Base-by-base conservation (phyloP, 2,113 vertebrate species). In the Mola mola region DNA sequence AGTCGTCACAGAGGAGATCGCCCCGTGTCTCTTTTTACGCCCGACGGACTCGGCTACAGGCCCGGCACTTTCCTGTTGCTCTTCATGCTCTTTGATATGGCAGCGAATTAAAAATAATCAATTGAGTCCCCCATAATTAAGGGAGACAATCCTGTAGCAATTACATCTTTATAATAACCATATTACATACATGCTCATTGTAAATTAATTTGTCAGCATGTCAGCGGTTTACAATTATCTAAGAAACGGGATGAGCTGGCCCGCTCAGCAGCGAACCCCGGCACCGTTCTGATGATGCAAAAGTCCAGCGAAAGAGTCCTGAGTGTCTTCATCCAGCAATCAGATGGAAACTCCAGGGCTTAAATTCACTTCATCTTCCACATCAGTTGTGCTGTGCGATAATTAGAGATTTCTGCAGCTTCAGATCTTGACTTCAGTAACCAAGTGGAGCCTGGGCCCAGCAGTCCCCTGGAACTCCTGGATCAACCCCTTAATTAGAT, bases 131-230 rank as follows among this genome's bases (percentile, higher is more conserved):
- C 50, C 28, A 20, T 72, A 76, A 72, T 70, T 68, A 49, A 70
- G 60, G 31, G 29, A n/a, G n/a, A 44, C 4, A 64, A 56, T 63
- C 41, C 41, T 41, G 13, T 42, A 33, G 48, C 66, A 87, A 87
- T 85, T 79, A 83, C 63, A 77, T 80, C 38, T 84, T 75, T 49
- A 82, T 84, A 75, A 87, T 83, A 85, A 85, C 58, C 69, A 76
- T 55, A 78, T 57, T 56, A 63, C 64, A 70, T 63, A 72, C 56
- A 59, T 66, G 60, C 13, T 58, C 42, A 64, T 77, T 63, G 74
- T 24, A 64, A 71, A 83, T 89, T 46, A 69, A 73, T 78, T 77
- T 73, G 26, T 47, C 51, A 67, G 60, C 72, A 60, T 63, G 81
- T 81, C 66, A 72, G 42, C 64, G 47, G 55, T 75, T 84, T 84